Evolutionary conservation across 2,113 vertebrate genomes (phyloP).

Genomic region (Speoplatyrhinus poulsoni): DNA sequence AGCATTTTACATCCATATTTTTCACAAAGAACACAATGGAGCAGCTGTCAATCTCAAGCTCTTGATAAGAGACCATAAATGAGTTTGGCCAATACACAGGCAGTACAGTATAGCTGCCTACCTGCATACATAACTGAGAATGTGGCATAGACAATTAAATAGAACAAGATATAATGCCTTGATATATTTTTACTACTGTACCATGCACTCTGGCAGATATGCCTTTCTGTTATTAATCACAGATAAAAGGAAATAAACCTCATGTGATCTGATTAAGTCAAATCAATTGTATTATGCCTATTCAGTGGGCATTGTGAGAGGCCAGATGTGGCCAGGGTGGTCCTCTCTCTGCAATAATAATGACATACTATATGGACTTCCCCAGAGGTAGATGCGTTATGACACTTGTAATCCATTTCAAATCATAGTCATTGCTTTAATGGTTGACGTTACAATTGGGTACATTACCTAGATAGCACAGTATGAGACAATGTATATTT

Average conservation of each 20-base stretch:
- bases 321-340: constrained; percentile 31
- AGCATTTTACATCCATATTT: constrained; percentile 55
- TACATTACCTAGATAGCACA: not conserved
- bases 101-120: constrained; percentile 36
- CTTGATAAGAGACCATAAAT: constrained; percentile 54
- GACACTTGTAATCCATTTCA: not conserved
- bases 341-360: constrained; percentile 4
- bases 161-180: constrained; percentile 40
- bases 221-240: constrained; percentile 19
- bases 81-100: constrained; percentile 55
- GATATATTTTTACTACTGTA: constrained; percentile 23
- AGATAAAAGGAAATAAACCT: constrained; percentile 46
- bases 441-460: not conserved
- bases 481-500: not conserved
- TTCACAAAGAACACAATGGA: constrained; percentile 48
- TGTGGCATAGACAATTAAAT: constrained; percentile 25
- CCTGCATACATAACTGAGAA: constrained; percentile 44
- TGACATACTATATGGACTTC: not conserved
- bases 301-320: constrained; percentile 36
- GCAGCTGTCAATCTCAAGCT: constrained; percentile 41
- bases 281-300: constrained; percentile 57
- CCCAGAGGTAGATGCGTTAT: not conserved
- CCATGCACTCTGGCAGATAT: constrained; percentile 46
- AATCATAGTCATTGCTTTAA: not conserved
- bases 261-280: constrained; percentile 46